Base-by-base conservation (phyloP, 1,140 invertebrate genomes). In the Eubasilissa regina region DNA sequence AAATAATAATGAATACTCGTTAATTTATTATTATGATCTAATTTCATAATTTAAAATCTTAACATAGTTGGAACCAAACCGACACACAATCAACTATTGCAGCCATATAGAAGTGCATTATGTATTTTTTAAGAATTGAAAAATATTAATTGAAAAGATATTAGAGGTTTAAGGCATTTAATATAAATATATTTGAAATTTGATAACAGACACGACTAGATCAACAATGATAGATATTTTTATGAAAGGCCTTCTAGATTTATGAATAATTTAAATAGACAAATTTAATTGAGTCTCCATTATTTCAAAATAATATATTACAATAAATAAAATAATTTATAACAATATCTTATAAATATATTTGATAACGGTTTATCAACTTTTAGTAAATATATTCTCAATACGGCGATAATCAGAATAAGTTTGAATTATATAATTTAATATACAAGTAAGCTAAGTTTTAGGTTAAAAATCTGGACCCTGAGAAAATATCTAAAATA, bases 51-150 rank as follows among this genome's bases (percentile, higher is more conserved):
- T 72, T 21, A 62, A 78, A 75, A 75, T 78, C 80, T 78, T 81
- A 75, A 72, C 68, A 80, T 80, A 77, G 48, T 76, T 80, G 53
- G 60, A 80, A 80, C 76, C 60, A 80, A 80, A 77, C 72, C 66
- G 79, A 78, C 70, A 56, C 70, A 56, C 44, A 55, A 58, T 68
- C 62, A n/a, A 44, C 70, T 74, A 79, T 79, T 75, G 74, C 51
- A 75, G 72, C 60, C 78, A 44, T 75, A 35, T 45, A 75, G 15
- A 73, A 51, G 77, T 77, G 75, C 75, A 77, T 66, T 44, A 56
- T 72, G 64, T 64, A 51, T 77, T 13, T 35, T 35, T 64, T 51
- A 25, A 47, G 68, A 73, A 43, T 55, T 25, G 53, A 15, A 56
- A 58, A 56, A 35, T 25, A 55, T 15, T 55, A 75, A 60, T 17